Evolutionary conservation across 2,113 vertebrate species (phyloP).

Genomic region (Equus przewalskii): DNA sequence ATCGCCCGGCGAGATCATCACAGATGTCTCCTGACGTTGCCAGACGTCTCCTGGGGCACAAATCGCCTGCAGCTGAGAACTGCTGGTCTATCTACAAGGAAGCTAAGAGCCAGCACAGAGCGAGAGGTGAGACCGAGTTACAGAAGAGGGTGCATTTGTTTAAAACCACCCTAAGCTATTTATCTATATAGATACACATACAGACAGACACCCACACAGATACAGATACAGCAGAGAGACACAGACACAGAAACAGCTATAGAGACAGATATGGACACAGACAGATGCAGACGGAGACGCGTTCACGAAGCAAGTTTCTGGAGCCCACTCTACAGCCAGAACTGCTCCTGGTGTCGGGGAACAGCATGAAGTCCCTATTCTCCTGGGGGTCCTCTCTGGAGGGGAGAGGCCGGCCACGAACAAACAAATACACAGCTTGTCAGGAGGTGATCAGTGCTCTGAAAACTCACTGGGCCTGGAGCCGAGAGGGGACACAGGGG

Average conservation of each 20-base stretch:
- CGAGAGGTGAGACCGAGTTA: background rate
- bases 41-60: background rate
- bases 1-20: background rate
- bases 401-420: background rate
- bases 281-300: background rate
- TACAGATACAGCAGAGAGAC: background rate
- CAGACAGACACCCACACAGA: background rate
- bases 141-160: too few species aligned
- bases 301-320: accelerated
- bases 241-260: background rate
- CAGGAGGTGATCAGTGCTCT: background rate
- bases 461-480: accelerated
- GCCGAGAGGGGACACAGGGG: background rate
- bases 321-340: background rate
- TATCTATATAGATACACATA: background rate
- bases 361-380: background rate
- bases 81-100: too few species aligned
- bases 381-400: background rate
- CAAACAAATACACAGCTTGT: background rate
- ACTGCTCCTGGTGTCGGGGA: too few species aligned
- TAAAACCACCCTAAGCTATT: background rate
- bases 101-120: too few species aligned
- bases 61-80: background rate
- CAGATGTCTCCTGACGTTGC: background rate
- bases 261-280: background rate